Evolutionary conservation across 2,113 vertebrate genomes (phyloP).

Genomic region (Galeopterus variegatus): DNA sequence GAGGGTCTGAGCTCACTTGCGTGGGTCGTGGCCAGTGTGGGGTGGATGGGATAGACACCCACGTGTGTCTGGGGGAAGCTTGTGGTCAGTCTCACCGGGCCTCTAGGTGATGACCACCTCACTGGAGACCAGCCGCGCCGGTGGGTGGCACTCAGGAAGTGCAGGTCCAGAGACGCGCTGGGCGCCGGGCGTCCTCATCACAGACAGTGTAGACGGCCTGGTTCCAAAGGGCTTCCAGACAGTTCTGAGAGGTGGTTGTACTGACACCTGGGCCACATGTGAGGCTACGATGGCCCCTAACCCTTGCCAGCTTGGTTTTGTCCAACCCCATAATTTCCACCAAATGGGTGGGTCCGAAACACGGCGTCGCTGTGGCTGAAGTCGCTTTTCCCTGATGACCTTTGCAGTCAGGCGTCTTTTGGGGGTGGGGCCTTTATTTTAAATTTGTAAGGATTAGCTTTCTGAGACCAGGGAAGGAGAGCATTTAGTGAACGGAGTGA

Average conservation of each 20-base stretch:
- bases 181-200: too few relatives aligned
- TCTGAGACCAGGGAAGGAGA: background rate
- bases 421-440: background rate
- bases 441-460: background rate
- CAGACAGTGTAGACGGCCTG: too few relatives aligned
- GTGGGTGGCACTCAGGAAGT: too few relatives aligned
- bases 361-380: rapidly evolving
- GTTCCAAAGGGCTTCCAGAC: background rate
- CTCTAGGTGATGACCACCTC: too few relatives aligned
- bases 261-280: background rate
- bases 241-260: background rate
- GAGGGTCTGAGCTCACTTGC: background rate
- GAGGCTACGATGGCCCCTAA: background rate
- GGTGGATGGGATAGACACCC: too few relatives aligned
- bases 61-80: too few relatives aligned
- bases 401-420: background rate
- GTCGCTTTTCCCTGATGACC: background rate
- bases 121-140: too few relatives aligned
- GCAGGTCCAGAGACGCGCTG: too few relatives aligned
- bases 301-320: background rate
- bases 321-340: too few relatives aligned
- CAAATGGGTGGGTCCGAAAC: background rate
- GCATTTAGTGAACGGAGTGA: background rate
- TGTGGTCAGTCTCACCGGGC: too few relatives aligned
- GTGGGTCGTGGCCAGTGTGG: background rate